A percentile compares a stretch with the other conserved stretches of the same genome.
These are phyloP conservation scores for Clytia hemisphaerica DNA, from an alignment of 30 jellyfish, hydroid and myxozoan species.

Conservation along the genomic window DNA sequence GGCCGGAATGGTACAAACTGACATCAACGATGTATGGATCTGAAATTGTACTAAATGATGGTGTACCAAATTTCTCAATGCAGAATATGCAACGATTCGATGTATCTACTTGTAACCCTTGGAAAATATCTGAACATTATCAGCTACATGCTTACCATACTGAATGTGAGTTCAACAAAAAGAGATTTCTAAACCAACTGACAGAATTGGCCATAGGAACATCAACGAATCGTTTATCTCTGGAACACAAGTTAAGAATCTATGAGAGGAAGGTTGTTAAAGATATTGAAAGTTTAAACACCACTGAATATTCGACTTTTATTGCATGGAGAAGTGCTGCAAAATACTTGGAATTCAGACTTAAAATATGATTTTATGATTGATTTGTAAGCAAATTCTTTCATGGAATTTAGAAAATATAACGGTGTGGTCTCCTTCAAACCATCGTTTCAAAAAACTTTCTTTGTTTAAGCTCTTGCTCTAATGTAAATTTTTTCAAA, in stretches of 20 bases:
- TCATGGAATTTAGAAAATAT: too few species aligned
- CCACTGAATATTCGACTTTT: neutral
- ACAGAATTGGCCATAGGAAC: neutral
- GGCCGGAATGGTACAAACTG: constrained; percentile 31
- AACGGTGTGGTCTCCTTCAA: too few species aligned
- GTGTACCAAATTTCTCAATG: neutral
- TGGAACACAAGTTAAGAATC: neutral
- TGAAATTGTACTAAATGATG: constrained; percentile 19
- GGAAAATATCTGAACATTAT: neutral
- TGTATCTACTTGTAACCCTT: neutral
- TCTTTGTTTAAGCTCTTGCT: too few species aligned
- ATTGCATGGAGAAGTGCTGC: neutral
- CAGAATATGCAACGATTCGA: neutral
- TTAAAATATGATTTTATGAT: too few species aligned
- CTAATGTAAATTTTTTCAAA: too few species aligned
- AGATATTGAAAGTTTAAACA: neutral
- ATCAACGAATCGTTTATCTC: neutral
- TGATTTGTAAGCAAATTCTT: too few species aligned
- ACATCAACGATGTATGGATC: constrained; percentile 15
- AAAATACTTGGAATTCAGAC: too few species aligned
- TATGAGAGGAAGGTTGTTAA: neutral
- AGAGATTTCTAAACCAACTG: neutral
- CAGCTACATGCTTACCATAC: neutral
- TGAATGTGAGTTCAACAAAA: neutral
- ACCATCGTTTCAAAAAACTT: too few species aligned